Evolutionary conservation across 1,140 invertebrate species (phyloP), one percentile per base, ranked within the genome.

Genomic region (Hyles euphorbiae): DNA sequence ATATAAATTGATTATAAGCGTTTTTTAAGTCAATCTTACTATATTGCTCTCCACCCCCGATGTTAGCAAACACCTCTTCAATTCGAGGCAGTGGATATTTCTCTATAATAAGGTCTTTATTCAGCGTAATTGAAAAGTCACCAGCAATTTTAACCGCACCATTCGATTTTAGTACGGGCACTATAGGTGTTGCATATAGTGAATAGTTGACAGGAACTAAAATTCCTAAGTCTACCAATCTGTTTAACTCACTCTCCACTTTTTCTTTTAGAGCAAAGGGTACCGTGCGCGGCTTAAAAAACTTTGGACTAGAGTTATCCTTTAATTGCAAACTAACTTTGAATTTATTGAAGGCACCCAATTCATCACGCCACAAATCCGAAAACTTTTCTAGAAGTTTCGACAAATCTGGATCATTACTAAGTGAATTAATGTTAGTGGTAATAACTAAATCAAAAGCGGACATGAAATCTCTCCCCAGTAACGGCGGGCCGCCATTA

Each of bases 401-500:
- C 1, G 1, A 11, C 36, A 34, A n/a, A 11, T 34, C 10, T n/a
- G 8, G 11, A 11, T 53, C 34, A 22, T 0, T 22, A 34, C 3
- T 34, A 5, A 52, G 33, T 9, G 50, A 52, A 9, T 33, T 52
- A 5, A 34, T 52, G 0, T 36, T 3, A 3, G 51, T 53, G 50
- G 61, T 60, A 10, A 76, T 52, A 7, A 36, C n/a, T 3, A 72
- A 32, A 34, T 64, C 56, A 60, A 76, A 76, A 11, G 33, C 10
- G 32, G 43, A 47, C 58, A 77, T 72, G 51, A 74, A 72, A 67
- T 76, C 70, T 10, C 74, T 53, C 0, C 72, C 74, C 33, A 74
- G 45, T n/a, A 77, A 53, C 0, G 74, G 65, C 2, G 70, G 66
- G 0, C 65, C 63, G 8, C 60, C 60, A 22, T 67, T 59, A 32